Base-by-base conservation (phyloP, 2,113 vertebrate genomes). In the Solea solea region DNA sequence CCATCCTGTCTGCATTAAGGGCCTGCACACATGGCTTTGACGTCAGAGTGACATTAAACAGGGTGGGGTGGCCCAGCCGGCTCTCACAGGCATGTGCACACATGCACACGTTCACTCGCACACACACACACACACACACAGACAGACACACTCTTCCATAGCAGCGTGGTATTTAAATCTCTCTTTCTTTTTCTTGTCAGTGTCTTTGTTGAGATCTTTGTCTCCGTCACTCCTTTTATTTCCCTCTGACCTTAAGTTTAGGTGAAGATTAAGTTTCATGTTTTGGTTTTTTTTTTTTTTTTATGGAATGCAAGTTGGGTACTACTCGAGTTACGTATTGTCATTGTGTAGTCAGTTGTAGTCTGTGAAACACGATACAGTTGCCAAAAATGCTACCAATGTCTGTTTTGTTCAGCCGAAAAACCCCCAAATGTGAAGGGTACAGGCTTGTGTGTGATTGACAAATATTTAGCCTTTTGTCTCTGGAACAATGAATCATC, bases 31-130 rank as follows among this genome's bases (percentile, higher is more conserved):
- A 87, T 87, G 87, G 90, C 89, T 91, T 90, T 91, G 90, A 91
- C 91, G 89, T 93, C 91, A 93, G 89, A 86, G 87, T 90, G 87
- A 91, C 89, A 89, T 90, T 91, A 91, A 91, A 91, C 89, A 89
- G 90, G 91, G 91, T 77, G 88, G 88, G 83, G 88, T 83, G 82
- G 69, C 80, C 76, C 82, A 76, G 85, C 61, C 72, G 79, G 71
- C 76, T 84, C 69, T 74, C 80, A 88, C 76, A 80, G 54, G 64
- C 81, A 59, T 44, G 27, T 46, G 42, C 72, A 49, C 67, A 21
- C 51, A 41, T 44, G 11, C 54, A 5, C 69, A 50, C 55, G 21
- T 59, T 44, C 49, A 53, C 51, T n/a, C 13, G n/a, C 49, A 50
- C 7, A 55, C 16, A 63, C 68, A 14, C 60, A 28, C 53, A 28